These are phyloP conservation scores for Isurus oxyrinchus DNA, from an alignment of 2,113 vertebrate genomes.

Conservation along the genomic window DNA sequence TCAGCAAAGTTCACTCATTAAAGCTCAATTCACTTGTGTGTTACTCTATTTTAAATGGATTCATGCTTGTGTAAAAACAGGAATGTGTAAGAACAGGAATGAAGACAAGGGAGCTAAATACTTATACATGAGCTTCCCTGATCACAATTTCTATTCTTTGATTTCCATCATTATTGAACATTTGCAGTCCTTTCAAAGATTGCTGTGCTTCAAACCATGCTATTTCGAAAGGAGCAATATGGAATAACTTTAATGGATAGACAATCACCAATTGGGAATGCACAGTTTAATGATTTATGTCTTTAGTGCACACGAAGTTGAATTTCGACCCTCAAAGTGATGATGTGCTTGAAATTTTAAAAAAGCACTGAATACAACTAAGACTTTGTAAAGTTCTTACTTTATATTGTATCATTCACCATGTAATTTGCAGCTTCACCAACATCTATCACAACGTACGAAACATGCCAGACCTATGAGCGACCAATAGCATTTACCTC, in stretches of 20 bases:
- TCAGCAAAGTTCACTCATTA: no score
- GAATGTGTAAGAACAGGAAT: neutral
- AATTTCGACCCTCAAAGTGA: neutral
- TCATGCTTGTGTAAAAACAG: neutral
- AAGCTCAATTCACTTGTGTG: neutral
- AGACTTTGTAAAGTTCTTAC: neutral
- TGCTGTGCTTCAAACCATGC: neutral
- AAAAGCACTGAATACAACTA: neutral
- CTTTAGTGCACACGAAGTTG: neutral
- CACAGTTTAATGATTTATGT: neutral
- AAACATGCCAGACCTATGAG: conserved; percentile 88
- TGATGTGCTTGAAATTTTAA: neutral
- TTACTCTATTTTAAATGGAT: neutral
- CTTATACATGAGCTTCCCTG: no score
- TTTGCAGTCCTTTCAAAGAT: neutral
- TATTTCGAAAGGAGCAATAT: neutral
- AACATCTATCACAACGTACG: conserved; percentile 85
- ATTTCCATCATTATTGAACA: neutral
- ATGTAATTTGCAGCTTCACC: conserved; percentile 64
- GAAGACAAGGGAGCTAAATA: neutral
- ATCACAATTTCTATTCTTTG: neutral
- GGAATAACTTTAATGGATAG: neutral
- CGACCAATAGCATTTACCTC: conserved; percentile 89
- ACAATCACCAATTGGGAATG: neutral
- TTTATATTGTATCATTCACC: conserved; percentile 20